phyloP scores from a whole-genome alignment of 2,888 invertebrate species.

The Polylopha cassiicola region DNA sequence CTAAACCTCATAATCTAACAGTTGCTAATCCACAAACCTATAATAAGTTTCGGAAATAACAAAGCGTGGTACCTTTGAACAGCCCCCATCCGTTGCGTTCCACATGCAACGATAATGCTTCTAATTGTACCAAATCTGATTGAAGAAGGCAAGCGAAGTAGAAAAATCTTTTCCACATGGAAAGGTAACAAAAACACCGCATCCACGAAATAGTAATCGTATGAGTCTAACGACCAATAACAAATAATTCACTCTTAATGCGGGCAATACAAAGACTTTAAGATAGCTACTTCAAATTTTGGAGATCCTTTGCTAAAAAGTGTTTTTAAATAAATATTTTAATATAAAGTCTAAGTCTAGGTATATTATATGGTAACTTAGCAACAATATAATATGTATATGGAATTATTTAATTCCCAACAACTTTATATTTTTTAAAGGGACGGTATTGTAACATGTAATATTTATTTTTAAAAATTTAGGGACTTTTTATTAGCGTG shows the following conservation, averaged over 20 bases:
- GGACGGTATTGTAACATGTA: too few species aligned
- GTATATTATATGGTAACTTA: too few species aligned
- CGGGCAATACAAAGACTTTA: constrained; percentile 24
- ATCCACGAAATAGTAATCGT: constrained; percentile 58
- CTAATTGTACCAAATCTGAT: constrained; percentile 68
- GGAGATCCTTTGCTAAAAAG: constrained; percentile 24
- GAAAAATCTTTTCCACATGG: constrained; percentile 60
- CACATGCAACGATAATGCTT: constrained; percentile 45
- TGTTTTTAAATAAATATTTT: too few species aligned
- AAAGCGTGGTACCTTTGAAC: constrained; percentile 18
- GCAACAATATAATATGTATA: too few species aligned
- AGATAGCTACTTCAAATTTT: constrained; percentile 32
- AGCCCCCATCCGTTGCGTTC: constrained; percentile 36
- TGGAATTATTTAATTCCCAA: too few species aligned
- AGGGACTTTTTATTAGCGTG: too few species aligned
- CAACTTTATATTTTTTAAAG: too few species aligned
- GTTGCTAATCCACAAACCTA: constrained; percentile 1
- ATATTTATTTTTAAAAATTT: too few species aligned
- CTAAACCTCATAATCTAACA: too few species aligned
- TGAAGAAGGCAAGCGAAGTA: constrained; percentile 55
- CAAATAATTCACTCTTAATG: constrained; percentile 59
- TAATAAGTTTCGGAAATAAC: constrained; percentile 24
- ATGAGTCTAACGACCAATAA: constrained; percentile 57
- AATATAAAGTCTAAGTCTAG: too few species aligned
- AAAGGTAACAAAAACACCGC: constrained; percentile 45